A percentile compares a stretch with the other conserved stretches of the same genome.
Evolutionary conservation across 2,888 invertebrate genomes (phyloP).

Genomic region (Amphiduros pacificus): DNA sequence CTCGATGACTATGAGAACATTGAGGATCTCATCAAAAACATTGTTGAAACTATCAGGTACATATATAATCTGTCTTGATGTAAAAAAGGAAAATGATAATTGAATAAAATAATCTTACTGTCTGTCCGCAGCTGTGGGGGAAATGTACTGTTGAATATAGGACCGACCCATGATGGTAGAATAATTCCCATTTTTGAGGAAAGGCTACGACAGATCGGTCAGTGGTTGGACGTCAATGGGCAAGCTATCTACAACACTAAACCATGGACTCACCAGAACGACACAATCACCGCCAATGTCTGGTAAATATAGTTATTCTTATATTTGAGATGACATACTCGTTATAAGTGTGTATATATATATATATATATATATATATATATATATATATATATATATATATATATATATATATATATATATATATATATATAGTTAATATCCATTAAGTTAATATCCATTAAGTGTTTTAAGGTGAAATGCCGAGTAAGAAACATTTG

Average conservation of each 20-base stretch:
- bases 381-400: neutral
- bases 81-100: neutral
- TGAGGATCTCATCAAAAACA: constrained; percentile 24
- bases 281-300: constrained; percentile 67
- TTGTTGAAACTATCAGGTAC: constrained; percentile 33
- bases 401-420: neutral
- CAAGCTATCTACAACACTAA: constrained; percentile 79
- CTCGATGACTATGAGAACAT: constrained; percentile 70
- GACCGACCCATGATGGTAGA: constrained; percentile 85
- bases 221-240: constrained; percentile 81
- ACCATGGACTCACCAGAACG: constrained; percentile 84
- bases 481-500: neutral
- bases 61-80: neutral
- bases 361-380: neutral
- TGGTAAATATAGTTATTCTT: constrained; percentile 68
- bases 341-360: constrained; percentile 4
- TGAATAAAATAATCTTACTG: neutral
- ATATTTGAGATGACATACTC: neutral
- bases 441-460: neutral
- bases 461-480: neutral
- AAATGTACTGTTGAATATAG: constrained; percentile 82
- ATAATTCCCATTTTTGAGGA: constrained; percentile 86
- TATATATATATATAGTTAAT: neutral
- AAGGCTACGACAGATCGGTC: constrained; percentile 75
- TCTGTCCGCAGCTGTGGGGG: constrained; percentile 62